Evolutionary conservation across 2,113 vertebrate genomes (phyloP).

Genomic region (Antennarius striatus): DNA sequence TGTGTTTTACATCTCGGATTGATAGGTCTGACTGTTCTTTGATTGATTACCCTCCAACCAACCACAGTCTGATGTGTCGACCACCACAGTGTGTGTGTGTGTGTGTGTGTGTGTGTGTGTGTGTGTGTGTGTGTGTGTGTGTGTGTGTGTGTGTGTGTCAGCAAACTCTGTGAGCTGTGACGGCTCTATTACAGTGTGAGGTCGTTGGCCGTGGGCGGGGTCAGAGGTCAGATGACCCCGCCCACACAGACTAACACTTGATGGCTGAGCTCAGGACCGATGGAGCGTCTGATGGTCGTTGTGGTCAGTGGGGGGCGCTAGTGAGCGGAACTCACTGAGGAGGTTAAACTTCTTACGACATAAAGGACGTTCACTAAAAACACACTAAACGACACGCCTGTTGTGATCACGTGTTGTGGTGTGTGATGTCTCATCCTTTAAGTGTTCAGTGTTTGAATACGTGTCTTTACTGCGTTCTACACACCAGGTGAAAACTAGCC

Average conservation of each 20-base stretch:
- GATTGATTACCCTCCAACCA: slow-evolving; percentile 38
- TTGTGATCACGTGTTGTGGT: too few relatives aligned
- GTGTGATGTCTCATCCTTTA: too few relatives aligned
- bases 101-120: slow-evolving; percentile 1
- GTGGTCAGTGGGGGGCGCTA: too few relatives aligned
- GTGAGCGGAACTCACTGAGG: too few relatives aligned
- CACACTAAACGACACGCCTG: too few relatives aligned
- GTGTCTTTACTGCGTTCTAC: too few relatives aligned
- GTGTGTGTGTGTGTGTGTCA: slow-evolving; percentile 25
- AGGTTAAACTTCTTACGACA: too few relatives aligned
- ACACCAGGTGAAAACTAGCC: too few relatives aligned
- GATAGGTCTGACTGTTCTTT: slow-evolving; percentile 29
- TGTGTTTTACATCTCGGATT: slow-evolving; percentile 11
- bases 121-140: slow-evolving; percentile 12
- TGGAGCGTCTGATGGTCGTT: too few relatives aligned
- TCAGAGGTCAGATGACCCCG: slow-evolving; percentile 20
- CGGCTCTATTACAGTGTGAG: slow-evolving; percentile 25
- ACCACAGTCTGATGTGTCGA: background rate
- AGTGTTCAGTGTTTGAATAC: too few relatives aligned
- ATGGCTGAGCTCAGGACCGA: too few relatives aligned
- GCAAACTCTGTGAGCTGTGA: slow-evolving; percentile 32
- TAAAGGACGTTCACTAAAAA: too few relatives aligned
- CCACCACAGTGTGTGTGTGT: slow-evolving; percentile 1
- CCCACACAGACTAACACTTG: slow-evolving; percentile 2
- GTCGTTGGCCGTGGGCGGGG: slow-evolving; percentile 1